phyloP scores from a whole-genome alignment of 2,888 invertebrate genomes.

The Xanthostigma xanthostigma region DNA sequence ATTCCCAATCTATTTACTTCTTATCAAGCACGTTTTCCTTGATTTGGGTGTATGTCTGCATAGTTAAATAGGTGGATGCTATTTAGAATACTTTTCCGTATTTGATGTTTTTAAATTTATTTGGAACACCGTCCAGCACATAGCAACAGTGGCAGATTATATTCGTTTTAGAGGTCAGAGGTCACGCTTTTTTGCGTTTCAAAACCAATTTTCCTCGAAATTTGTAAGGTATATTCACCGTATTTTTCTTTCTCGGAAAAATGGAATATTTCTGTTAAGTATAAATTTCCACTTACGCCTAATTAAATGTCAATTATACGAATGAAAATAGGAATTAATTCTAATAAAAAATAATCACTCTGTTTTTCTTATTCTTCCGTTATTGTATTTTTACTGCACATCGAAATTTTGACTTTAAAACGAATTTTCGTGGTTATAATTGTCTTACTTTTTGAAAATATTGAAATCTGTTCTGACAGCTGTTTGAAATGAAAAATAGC shows the following conservation, averaged over 20 bases:
- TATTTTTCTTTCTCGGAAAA: neutral
- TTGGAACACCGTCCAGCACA: neutral
- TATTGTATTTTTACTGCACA: too few relatives aligned
- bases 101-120: neutral
- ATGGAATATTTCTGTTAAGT: neutral
- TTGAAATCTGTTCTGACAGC: too few relatives aligned
- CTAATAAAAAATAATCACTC: too few relatives aligned
- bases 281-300: too few relatives aligned
- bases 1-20: too few relatives aligned
- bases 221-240: neutral
- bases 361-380: too few relatives aligned
- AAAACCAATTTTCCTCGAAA: neutral
- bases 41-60: neutral
- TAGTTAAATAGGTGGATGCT: neutral
- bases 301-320: neutral
- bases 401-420: too few relatives aligned
- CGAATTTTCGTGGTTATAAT: too few relatives aligned
- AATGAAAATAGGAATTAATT: too few relatives aligned
- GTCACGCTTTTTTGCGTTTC: conserved; percentile 3
- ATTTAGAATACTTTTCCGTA: neutral
- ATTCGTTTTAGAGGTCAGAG: conserved; percentile 12
- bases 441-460: too few relatives aligned
- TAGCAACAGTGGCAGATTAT: neutral
- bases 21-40: too few relatives aligned
- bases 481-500: too few relatives aligned